These are phyloP conservation scores for Condylostylus longicornis DNA, from an alignment of 1,140 invertebrate species.

Conservation along the genomic window DNA sequence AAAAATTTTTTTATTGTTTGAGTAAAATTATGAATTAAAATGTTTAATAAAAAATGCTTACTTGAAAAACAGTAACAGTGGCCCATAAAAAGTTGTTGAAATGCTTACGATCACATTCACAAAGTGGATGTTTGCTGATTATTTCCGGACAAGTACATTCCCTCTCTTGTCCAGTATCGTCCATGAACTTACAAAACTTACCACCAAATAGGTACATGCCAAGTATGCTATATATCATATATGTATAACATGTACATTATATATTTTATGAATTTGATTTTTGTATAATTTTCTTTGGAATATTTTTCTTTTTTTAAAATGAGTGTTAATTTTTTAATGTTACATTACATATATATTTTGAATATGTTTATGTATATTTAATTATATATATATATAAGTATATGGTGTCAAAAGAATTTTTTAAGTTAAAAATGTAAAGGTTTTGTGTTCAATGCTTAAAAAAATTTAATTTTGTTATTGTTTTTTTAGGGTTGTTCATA, in stretches of 20 bases:
- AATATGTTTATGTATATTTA: too few relatives aligned
- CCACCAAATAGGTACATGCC: conserved; percentile 98
- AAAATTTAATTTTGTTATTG: too few relatives aligned
- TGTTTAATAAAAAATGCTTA: conserved; percentile 52
- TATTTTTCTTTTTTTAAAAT: not conserved
- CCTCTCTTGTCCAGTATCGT: conserved; percentile 67
- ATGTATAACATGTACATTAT: conserved; percentile 25
- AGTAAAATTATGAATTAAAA: too few relatives aligned
- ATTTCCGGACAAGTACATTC: conserved; percentile 86
- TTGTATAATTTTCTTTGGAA: not conserved
- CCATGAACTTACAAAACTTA: conserved; percentile 95
- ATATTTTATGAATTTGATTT: conserved; percentile 12
- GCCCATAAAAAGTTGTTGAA: conserved; percentile 95
- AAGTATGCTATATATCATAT: conserved; percentile 63
- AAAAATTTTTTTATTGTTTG: too few relatives aligned
- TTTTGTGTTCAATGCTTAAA: too few relatives aligned
- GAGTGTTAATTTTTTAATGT: not conserved
- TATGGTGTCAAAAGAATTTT: too few relatives aligned
- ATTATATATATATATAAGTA: too few relatives aligned
- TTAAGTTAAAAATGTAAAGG: too few relatives aligned
- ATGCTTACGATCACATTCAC: conserved; percentile 90
- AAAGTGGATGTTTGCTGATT: conserved; percentile 66
- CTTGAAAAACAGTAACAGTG: conserved; percentile 93
- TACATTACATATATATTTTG: not conserved
- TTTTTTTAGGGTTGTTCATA: too few relatives aligned